Base-by-base conservation (phyloP, 2,888 invertebrate genomes). In the Sarcophaga caerulescens region DNA sequence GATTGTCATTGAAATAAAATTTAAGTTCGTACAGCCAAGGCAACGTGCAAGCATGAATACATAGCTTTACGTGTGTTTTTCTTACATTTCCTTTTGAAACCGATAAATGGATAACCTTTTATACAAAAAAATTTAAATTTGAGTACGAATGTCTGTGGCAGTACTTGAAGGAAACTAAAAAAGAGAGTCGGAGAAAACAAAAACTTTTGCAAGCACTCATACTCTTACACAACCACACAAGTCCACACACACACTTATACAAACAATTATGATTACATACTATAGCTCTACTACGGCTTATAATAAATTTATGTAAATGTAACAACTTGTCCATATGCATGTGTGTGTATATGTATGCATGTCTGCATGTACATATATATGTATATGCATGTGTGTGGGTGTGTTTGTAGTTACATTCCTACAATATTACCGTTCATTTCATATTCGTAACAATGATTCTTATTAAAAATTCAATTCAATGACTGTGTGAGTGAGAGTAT, bases 71-170 rank as follows among this genome's bases (percentile, higher is more conserved):
- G 10, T 8, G 10, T 8, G 8, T 35, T 2, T 35, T 10, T 2
- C 35, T 35, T 35, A 10, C 35, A 35, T 6, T 0, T 1, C 10
- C 10, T 35, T 35, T 35, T 35, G 35, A 35, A 35, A 35, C 8
- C 35, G 35, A 10, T 35, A 10, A 10, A 10, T 35, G 35, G 2
- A 35, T 10, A 35, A 35, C 35, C 35, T 35, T 35, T 35, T 8
- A 60, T 44, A 57, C 44, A 44, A 14, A 5, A n/a, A 2, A 57
- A 63, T n/a, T n/a, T n/a, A 1, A 81, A 69, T 59, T 63, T 74
- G 77, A 21, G 23, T 76, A 79, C 21, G 62, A 74, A 78, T 82
- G 88, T 87, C 88, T 87, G 87, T 81, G 80, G 85, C 86, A 87
- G 76, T 75, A 87, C 87, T 88, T 84, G 85, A 87, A 25, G 77